Percentiles rank a stretch among this genome's conserved stretches.
Evolutionary conservation across 2,113 vertebrate species (phyloP).

Genomic region (Albula goreensis): DNA sequence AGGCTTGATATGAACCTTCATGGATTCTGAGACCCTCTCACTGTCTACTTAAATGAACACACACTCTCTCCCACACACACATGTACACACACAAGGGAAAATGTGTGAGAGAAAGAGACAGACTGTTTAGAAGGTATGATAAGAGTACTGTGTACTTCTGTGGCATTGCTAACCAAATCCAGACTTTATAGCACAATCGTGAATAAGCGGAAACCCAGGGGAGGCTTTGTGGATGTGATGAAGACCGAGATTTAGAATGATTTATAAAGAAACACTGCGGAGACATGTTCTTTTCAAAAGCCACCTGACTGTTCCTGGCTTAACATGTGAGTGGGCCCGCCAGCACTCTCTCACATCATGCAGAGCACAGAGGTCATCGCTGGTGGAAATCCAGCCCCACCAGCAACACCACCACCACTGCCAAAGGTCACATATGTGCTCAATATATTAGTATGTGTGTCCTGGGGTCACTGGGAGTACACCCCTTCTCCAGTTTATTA

Average conservation of each 20-base stretch:
- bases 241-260: not conserved
- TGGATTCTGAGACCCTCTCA: too few relatives aligned
- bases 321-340: not conserved
- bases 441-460: not conserved
- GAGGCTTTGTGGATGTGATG: not conserved
- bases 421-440: conserved; percentile 11
- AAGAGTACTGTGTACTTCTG: not conserved
- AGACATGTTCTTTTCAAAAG: not conserved
- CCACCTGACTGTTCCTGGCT: conserved; percentile 20
- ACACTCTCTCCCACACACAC: too few relatives aligned
- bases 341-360: not conserved
- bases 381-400: not conserved
- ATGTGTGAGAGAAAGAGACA: not conserved
- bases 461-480: conserved; percentile 4
- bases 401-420: not conserved
- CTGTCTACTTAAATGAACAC: too few relatives aligned
- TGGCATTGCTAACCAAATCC: not conserved
- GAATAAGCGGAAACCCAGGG: not conserved
- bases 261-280: conserved; percentile 6
- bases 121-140: not conserved
- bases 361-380: not conserved
- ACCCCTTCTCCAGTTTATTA: not conserved
- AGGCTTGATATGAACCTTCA: too few relatives aligned
- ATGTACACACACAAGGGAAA: too few relatives aligned
- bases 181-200: not conserved